A percentile compares a stretch with the other conserved stretches of the same genome.
Conservation (phyloP, 2,113 vertebrate genomes). For the Nothocercus nigrocapillus region DNA sequence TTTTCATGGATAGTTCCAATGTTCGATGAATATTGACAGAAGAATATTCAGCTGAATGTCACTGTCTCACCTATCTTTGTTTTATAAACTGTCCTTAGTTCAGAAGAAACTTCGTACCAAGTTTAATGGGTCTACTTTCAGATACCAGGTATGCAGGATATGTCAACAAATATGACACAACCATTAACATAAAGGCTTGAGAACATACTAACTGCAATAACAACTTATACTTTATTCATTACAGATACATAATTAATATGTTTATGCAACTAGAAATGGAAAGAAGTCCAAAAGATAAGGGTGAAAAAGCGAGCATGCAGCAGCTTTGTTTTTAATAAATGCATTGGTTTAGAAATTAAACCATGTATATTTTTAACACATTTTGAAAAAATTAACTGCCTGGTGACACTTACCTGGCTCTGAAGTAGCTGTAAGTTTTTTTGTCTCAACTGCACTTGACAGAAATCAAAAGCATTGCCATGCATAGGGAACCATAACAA, state of each 20-base stretch:
- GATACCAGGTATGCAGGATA: background rate
- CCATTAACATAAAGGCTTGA: background rate
- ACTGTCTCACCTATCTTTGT: background rate
- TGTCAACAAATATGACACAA: background rate
- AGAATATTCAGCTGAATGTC: background rate
- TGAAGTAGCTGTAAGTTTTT: background rate
- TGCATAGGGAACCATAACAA: rapidly evolving
- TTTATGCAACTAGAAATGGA: background rate
- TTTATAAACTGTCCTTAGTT: background rate
- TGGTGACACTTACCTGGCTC: background rate
- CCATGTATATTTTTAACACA: background rate
- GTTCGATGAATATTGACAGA: background rate
- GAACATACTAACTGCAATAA: background rate
- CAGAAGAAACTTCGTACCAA: background rate
- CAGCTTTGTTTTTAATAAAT: background rate
- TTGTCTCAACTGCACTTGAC: background rate
- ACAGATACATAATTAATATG: background rate
- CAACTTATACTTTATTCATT: background rate
- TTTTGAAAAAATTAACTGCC: background rate
- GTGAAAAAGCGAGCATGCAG: background rate
- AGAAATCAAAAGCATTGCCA: background rate
- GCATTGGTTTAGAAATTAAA: background rate
- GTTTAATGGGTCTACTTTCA: background rate
- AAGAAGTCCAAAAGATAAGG: background rate
- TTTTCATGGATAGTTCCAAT: background rate